Percentiles rank a stretch among this genome's conserved stretches.
These are phyloP conservation scores for Sesia bembeciformis DNA, from an alignment of 2,888 invertebrate species.

Conservation along the genomic window DNA sequence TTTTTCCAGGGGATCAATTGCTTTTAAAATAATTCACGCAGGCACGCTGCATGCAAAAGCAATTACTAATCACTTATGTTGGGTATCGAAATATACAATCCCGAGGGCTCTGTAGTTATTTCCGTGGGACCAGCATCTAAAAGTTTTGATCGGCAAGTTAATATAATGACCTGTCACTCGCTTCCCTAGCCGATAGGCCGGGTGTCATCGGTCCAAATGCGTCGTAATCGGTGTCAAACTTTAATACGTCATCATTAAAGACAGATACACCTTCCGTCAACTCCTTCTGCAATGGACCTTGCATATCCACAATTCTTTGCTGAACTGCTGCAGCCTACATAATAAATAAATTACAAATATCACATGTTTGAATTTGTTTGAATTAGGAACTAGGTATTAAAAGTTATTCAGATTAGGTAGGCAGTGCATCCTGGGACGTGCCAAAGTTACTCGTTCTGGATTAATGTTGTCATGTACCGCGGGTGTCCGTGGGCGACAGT, in stretches of 20 bases:
- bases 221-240: conserved; percentile 83
- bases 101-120: too few species aligned
- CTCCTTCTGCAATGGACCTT: conserved; percentile 83
- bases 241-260: conserved; percentile 78
- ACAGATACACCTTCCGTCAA: conserved; percentile 80
- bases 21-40: too few species aligned
- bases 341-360: conserved; percentile 1
- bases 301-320: conserved; percentile 80
- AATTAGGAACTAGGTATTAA: neutral
- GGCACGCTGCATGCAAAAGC: too few species aligned
- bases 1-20: too few species aligned
- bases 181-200: conserved; percentile 88
- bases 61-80: too few species aligned
- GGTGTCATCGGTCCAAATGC: conserved; percentile 89
- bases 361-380: neutral
- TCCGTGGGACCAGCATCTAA: too few species aligned
- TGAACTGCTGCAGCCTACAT: conserved; percentile 78
- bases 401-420: neutral
- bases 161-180: conserved; percentile 80
- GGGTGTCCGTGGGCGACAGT: too few species aligned
- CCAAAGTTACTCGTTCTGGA: neutral
- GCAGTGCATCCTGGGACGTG: neutral
- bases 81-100: too few species aligned
- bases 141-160: too few species aligned
- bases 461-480: too few species aligned